Evolutionary conservation across 2,113 vertebrate species (phyloP).

Genomic region (Prunella fulvescens): DNA sequence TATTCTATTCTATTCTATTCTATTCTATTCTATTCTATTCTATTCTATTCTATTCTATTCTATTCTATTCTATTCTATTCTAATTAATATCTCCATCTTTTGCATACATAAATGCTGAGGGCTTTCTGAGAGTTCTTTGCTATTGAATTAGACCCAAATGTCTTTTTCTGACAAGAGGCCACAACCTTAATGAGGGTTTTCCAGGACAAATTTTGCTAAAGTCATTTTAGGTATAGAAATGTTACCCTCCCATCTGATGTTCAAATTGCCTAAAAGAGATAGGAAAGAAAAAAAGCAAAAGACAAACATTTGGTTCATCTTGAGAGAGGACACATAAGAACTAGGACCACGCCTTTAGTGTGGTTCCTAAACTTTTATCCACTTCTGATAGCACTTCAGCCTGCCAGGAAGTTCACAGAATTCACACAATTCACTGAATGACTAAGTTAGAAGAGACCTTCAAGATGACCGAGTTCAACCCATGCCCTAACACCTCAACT

Average conservation of each 20-base stretch:
- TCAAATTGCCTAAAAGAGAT: neutral
- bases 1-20: neutral
- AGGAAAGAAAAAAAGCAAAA: neutral
- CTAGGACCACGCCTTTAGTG: neutral
- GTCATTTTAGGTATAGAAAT: neutral
- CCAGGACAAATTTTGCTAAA: neutral
- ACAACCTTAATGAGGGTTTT: neutral
- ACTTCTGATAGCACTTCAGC: neutral
- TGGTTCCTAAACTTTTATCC: neutral
- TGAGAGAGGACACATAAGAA: neutral
- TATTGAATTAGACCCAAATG: neutral
- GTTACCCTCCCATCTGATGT: neutral
- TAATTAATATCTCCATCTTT: neutral
- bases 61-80: neutral
- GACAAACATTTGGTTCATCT: neutral
- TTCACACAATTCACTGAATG: neutral
- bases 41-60: neutral
- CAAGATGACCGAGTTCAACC: neutral
- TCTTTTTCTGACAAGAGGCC: neutral
- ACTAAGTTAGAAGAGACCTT: neutral
- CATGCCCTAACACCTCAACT: neutral
- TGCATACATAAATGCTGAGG: neutral
- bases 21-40: neutral
- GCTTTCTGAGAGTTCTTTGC: neutral
- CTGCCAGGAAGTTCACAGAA: neutral